Evolutionary conservation across 2,113 vertebrate species (phyloP), one percentile per base, ranked within the genome.

Genomic region (Channa argus): DNA sequence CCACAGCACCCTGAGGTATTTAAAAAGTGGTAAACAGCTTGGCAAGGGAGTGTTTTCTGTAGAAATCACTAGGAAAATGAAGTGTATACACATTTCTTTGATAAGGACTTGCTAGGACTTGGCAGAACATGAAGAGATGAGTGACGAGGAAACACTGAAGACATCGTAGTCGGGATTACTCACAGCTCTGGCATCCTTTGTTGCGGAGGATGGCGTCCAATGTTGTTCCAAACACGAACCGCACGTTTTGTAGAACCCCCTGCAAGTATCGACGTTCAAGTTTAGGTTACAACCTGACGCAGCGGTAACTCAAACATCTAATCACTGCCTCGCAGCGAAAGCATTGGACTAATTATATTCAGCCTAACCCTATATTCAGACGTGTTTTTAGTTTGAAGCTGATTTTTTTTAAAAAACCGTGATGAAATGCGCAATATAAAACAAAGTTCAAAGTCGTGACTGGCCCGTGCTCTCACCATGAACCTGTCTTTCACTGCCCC

Each of bases 171-270:
- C 0, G 38, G 46, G 34, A 43, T 65, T 85, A 93, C 94, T 95
- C 82, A 99, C 97, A 93, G 88, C 91, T 97, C 59, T 97, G 94
- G 89, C 98, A 99, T 86, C 98, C 98, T 94, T 98, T 98, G 93
- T 99, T 99, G 89, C 97, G 95, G 71, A 99, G 93, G 77, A 99
- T 97, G 60, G 96, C 96, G 63, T 99, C 96, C 80, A 98, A 89
- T 4, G 96, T 97, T 37, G 98, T 98, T 93, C 98, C 97, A 86
- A 99, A 99, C 53, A 99, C 97, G 89, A 99, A 99, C 43, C 96
- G 94, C 82, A 99, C 95, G 39, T 99, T 99, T 93, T 99, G 98
- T 44, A 99, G 95, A 75, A 96, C 95, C 86, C 98, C 98, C 98
- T 99, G 93, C 72, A 92, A 93, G 82, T 5, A 82, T 63, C 79